phyloP scores from a whole-genome alignment of 2,797 vertebrate species.

The Antennarius maculatus region DNA sequence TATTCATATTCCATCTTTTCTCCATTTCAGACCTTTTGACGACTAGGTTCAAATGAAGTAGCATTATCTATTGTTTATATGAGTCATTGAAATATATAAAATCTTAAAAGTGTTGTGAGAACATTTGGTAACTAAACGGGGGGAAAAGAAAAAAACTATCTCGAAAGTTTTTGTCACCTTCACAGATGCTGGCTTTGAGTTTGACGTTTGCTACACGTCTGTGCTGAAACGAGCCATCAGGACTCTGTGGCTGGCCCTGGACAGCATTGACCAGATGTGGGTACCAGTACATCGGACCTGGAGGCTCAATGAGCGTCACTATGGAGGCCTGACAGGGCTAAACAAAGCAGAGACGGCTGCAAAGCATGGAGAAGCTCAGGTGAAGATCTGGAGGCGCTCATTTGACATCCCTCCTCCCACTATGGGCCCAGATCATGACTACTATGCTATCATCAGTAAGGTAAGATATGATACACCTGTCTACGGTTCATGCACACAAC shows the following conservation, averaged over 20 bases:
- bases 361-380: slow-evolving; percentile 94
- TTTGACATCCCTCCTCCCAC: slow-evolving; percentile 90
- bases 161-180: slow-evolving; percentile 1
- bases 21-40: not conserved
- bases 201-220: slow-evolving; percentile 96
- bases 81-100: not conserved
- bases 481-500: slow-evolving; percentile 6
- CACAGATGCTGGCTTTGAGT: slow-evolving; percentile 90
- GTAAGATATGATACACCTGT: slow-evolving; percentile 69
- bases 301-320: slow-evolving; percentile 95
- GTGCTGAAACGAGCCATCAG: slow-evolving; percentile 94
- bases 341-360: slow-evolving; percentile 96
- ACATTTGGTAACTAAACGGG: not conserved
- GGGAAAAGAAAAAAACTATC: not conserved
- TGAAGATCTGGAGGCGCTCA: slow-evolving; percentile 96
- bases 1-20: not conserved
- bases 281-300: slow-evolving; percentile 93
- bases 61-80: not conserved
- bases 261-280: slow-evolving; percentile 96
- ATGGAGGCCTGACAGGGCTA: slow-evolving; percentile 92
- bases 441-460: slow-evolving; percentile 91
- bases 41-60: not conserved
- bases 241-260: slow-evolving; percentile 92
- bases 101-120: not conserved
- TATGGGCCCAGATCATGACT: slow-evolving; percentile 92